These are phyloP conservation scores for Amphiura filiformis DNA, from an alignment of 35 echinoderm and acorn worm genomes.

Conservation along the genomic window DNA sequence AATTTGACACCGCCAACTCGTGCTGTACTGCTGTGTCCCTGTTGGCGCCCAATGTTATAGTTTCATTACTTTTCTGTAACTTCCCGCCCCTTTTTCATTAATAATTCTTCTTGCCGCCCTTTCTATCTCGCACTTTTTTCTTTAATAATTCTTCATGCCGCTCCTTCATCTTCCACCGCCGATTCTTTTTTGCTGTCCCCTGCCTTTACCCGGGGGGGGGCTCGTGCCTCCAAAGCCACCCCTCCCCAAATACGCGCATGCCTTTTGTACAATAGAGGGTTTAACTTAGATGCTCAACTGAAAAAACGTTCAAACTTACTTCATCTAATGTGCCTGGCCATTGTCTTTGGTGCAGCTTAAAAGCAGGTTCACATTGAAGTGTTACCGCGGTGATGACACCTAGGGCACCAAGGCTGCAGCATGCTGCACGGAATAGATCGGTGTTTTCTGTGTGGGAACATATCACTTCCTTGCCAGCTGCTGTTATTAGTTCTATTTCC, in stretches of 20 bases:
- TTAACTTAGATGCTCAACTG: not conserved
- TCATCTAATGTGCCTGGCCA: conserved; percentile 72
- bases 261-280: not conserved
- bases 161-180: too few relatives aligned
- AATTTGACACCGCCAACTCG: not conserved
- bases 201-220: too few relatives aligned
- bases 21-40: not conserved
- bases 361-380: conserved; percentile 79
- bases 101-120: too few relatives aligned
- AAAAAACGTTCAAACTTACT: conserved; percentile 40
- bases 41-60: not conserved
- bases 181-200: not conserved
- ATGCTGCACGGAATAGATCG: conserved; percentile 67
- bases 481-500: too few relatives aligned
- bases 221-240: too few relatives aligned
- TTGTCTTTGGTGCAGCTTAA: conserved; percentile 40
- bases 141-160: too few relatives aligned
- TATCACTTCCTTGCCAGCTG: too few relatives aligned
- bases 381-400: conserved; percentile 74
- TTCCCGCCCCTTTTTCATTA: too few relatives aligned
- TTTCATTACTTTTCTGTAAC: not conserved
- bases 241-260: not conserved
- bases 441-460: conserved; percentile 51
- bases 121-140: too few relatives aligned
- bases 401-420: conserved; percentile 65